Evolutionary conservation across 1,140 invertebrate species (phyloP), one percentile per base, ranked within the genome.

Genomic region (Agrypnia vestita): DNA sequence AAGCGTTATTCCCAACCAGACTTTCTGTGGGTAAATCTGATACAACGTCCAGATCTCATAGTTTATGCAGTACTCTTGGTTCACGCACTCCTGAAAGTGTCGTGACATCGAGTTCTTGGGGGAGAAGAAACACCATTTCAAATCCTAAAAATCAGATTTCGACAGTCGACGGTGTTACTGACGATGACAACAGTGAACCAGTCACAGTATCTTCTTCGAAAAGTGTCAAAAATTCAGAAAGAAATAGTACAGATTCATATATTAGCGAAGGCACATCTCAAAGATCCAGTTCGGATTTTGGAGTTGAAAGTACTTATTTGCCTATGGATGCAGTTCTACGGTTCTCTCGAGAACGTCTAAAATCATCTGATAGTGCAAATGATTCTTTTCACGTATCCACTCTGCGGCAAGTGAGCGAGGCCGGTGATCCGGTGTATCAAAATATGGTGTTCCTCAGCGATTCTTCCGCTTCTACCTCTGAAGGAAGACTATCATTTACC

Each of bases 261-360:
- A n/a, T 67, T 12, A 77, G 59, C 6, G 59, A 49, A 0, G 49
- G 61, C 0, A 8, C 47, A 9, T 64, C 75, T 13, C 17, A 67
- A 35, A 19, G 59, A 51, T 62, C 75, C 9, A 77, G 46, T 53
- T 55, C 61, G 4, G 47, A 64, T 76, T 44, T 46, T 25, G 55
- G 49, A 21, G 13, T 12, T 25, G 75, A 74, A 46, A 73, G 15
- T 15, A 49, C 46, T 43, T 83, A 83, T 71, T 15, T 83, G 44
- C 76, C 79, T 9, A 83, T 83, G 79, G 44, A 78, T 47, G n/a
- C 56, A 6, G 61, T 80, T 51, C 46, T 82, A 15, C 17, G 53
- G 19, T 78, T 82, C 47, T 82, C 71, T 44, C 71, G 25, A 44
- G 35, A 74, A 15, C 15, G 12, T 10, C 19, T 13, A 11, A 56